Conservation (phyloP, 2,113 vertebrate species). For the Dasyornis broadbenti region DNA sequence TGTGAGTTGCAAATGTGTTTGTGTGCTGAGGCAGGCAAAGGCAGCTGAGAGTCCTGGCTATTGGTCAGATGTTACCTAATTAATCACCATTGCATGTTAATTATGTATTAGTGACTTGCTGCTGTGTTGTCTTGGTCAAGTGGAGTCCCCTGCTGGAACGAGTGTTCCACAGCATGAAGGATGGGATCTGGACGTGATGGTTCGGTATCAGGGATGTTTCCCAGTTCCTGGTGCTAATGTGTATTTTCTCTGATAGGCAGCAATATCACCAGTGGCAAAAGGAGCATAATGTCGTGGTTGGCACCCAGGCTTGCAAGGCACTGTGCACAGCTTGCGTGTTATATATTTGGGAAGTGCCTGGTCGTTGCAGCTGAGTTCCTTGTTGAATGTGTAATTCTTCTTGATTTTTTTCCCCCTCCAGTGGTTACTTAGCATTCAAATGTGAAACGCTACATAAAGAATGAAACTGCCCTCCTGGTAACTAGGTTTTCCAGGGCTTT, state of each 20-base stretch:
- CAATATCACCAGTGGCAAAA: neutral
- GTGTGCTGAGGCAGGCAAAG: neutral
- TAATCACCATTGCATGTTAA: neutral
- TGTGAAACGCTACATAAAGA: slow-evolving; percentile 38
- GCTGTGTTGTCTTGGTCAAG: slow-evolving; percentile 9
- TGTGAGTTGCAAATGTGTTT: neutral
- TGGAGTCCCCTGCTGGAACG: slow-evolving; percentile 28
- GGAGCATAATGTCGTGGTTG: neutral
- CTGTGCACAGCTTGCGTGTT: neutral
- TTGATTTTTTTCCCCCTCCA: neutral
- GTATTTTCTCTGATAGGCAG: neutral
- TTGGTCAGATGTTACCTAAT: neutral
- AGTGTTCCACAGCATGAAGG: neutral
- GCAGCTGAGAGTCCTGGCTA: neutral
- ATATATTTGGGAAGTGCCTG: neutral
- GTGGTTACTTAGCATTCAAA: neutral
- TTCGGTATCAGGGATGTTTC: neutral
- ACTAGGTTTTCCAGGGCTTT: neutral
- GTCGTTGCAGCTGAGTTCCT: neutral
- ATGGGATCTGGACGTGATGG: neutral
- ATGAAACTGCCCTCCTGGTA: slow-evolving; percentile 5
- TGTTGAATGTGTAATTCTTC: neutral
- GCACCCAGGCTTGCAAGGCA: neutral
- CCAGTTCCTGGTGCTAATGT: neutral
- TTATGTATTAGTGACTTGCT: neutral